Percentiles rank a stretch among this genome's conserved stretches.
Evolutionary conservation across 2,888 invertebrate genomes (phyloP).

Genomic region (Camponotus fellah): DNA sequence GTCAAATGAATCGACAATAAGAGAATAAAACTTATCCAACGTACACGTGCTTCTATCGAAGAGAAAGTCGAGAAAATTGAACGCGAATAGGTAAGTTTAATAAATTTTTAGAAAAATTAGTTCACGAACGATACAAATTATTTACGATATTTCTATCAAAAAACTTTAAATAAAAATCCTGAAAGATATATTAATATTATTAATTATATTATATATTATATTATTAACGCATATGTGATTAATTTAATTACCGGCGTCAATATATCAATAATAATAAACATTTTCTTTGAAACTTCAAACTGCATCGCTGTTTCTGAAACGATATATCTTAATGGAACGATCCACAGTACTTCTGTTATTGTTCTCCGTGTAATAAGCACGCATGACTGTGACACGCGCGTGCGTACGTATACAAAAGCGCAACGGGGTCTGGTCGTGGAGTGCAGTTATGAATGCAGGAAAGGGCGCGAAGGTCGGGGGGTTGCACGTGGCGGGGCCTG

Average conservation of each 20-base stretch:
- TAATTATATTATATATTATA: too few species aligned
- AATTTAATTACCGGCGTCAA: slow-evolving; percentile 7
- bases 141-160: not conserved
- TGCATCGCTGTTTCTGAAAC: not conserved
- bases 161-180: not conserved
- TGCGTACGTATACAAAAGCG: slow-evolving; percentile 62
- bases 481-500: slow-evolving; percentile 80
- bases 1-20: slow-evolving; percentile 69
- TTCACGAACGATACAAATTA: slow-evolving; percentile 39
- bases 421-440: slow-evolving; percentile 48
- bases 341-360: slow-evolving; percentile 9
- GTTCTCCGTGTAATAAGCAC: slow-evolving; percentile 25
- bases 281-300: not conserved
- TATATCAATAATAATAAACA: not conserved
- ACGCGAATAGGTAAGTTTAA: slow-evolving; percentile 52
- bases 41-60: slow-evolving; percentile 78
- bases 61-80: slow-evolving; percentile 64
- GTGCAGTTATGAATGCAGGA: slow-evolving; percentile 77
- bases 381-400: slow-evolving; percentile 58
- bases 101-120: slow-evolving; percentile 56
- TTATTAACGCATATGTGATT: not conserved
- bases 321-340: slow-evolving; percentile 13
- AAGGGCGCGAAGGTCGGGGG: slow-evolving; percentile 79
- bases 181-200: not conserved
- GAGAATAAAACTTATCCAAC: slow-evolving; percentile 79